These are phyloP conservation scores for Listronotus bonariensis DNA, from an alignment of 1,140 invertebrate genomes.

Conservation along the genomic window DNA sequence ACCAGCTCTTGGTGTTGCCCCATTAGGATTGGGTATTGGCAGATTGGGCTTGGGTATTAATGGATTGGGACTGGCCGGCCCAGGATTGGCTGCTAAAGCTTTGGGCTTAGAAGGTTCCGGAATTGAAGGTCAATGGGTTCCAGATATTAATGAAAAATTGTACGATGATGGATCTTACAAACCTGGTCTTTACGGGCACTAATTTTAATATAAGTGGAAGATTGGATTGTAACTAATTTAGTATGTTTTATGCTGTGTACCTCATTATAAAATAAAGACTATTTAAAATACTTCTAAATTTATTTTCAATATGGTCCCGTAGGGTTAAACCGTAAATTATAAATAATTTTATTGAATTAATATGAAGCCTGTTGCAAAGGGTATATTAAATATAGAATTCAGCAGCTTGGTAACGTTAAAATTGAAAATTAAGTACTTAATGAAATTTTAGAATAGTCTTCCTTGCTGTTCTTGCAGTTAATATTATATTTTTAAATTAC, in stretches of 20 bases:
- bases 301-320: too few species aligned
- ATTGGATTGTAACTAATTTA: conserved; percentile 1
- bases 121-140: conserved; percentile 46
- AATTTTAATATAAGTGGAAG: background rate
- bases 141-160: conserved; percentile 43
- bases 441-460: too few species aligned
- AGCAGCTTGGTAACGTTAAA: too few species aligned
- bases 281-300: too few species aligned
- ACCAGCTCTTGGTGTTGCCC: background rate
- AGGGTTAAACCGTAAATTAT: too few species aligned
- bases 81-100: conserved; percentile 25
- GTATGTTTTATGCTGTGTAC: conserved; percentile 15
- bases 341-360: too few species aligned
- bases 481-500: too few species aligned
- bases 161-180: conserved; percentile 49
- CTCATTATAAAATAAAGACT: conserved; percentile 10
- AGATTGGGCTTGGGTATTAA: conserved; percentile 23
- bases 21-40: background rate
- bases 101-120: conserved; percentile 42
- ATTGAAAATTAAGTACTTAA: too few species aligned
- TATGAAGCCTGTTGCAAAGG: too few species aligned
- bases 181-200: conserved; percentile 32
- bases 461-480: too few species aligned
- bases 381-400: too few species aligned
- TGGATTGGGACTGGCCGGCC: conserved; percentile 20